Evolutionary conservation across 1,140 invertebrate species (phyloP).

Genomic region (Sycophila sp.): DNA sequence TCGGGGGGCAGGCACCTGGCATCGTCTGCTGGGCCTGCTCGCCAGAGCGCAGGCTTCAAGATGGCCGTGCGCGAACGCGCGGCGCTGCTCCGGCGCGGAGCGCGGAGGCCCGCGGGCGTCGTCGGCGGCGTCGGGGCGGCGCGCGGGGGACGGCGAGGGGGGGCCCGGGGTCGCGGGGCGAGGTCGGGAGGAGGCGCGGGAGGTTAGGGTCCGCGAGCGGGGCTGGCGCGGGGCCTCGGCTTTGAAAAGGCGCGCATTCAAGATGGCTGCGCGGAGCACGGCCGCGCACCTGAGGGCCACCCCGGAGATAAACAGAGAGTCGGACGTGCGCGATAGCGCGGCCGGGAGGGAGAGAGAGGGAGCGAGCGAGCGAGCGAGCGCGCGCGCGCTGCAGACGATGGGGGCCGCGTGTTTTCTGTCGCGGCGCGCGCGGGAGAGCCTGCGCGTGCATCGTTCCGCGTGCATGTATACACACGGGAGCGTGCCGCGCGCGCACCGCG

Average conservation of each 20-base stretch:
- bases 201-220: not conserved
- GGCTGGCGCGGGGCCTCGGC: too few relatives aligned
- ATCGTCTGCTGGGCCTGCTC: slow-evolving; percentile 39
- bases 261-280: slow-evolving; percentile 23
- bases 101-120: not conserved
- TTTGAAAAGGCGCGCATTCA: slow-evolving; percentile 34
- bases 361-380: too few relatives aligned
- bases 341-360: too few relatives aligned
- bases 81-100: too few relatives aligned
- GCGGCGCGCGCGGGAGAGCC: not conserved
- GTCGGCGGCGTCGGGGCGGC: not conserved
- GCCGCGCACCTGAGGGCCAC: too few relatives aligned
- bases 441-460: not conserved
- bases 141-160: too few relatives aligned
- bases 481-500: not conserved
- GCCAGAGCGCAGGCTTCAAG: slow-evolving; percentile 38
- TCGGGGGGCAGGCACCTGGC: slow-evolving; percentile 16
- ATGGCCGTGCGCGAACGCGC: slow-evolving; percentile 29
- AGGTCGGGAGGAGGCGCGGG: not conserved
- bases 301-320: too few relatives aligned
- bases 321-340: too few relatives aligned
- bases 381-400: not conserved
- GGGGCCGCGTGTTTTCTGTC: not conserved
- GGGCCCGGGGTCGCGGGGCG: too few relatives aligned
- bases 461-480: not conserved